These are phyloP conservation scores for Semnornis frantzii DNA, from an alignment of 2,113 vertebrate species.

Conservation along the genomic window DNA sequence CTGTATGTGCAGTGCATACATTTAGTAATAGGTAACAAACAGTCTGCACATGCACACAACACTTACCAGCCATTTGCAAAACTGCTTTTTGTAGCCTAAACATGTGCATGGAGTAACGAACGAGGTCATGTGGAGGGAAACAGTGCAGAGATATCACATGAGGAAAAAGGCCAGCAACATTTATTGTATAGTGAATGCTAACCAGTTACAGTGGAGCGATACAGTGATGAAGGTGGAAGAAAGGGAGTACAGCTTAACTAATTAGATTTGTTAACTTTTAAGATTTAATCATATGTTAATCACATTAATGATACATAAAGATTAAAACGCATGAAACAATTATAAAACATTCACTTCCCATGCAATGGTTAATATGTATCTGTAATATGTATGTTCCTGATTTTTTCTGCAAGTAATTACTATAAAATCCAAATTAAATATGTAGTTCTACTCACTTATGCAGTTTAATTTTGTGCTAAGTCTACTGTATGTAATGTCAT, in stretches of 20 bases:
- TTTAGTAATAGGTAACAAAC: background rate
- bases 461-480: background rate
- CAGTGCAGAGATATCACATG: background rate
- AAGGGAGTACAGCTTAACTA: background rate
- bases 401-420: background rate
- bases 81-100: background rate
- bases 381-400: background rate
- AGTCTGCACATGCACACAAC: background rate
- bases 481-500: background rate
- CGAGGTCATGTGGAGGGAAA: background rate
- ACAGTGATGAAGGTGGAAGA: background rate
- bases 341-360: background rate
- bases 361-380: background rate
- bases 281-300: conserved; percentile 20
- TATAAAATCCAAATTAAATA: background rate
- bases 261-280: conserved; percentile 14
- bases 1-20: background rate
- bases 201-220: background rate
- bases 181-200: background rate
- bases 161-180: background rate
- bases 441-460: background rate
- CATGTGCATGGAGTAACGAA: background rate
- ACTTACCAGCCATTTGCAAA: background rate
- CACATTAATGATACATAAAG: conserved; percentile 35
- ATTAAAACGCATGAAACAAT: conserved; percentile 10